A percentile compares a stretch with the other conserved stretches of the same genome.
These are phyloP conservation scores for Petaurus breviceps DNA, from an alignment of 2,113 vertebrate species.

Conservation along the genomic window DNA sequence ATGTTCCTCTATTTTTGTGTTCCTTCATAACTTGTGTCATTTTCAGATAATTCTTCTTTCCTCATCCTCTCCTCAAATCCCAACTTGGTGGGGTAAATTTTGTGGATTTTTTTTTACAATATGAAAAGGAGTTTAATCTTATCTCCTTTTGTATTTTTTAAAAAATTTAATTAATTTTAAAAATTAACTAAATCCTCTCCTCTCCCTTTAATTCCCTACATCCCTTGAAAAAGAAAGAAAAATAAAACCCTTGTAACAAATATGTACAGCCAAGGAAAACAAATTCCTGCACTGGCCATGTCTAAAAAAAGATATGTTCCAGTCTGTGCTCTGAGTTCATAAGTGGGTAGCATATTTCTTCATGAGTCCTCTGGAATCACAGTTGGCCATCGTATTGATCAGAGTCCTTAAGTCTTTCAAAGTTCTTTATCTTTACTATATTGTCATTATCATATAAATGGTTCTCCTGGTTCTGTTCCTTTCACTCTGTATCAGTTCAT, in stretches of 20 bases:
- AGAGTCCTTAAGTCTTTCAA: neutral
- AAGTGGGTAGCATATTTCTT: neutral
- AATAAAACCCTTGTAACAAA: neutral
- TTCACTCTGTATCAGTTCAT: neutral
- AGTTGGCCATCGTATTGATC: neutral
- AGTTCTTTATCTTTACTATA: neutral
- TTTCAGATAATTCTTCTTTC: neutral
- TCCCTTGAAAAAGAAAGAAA: neutral
- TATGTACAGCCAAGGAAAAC: neutral
- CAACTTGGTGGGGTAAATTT: neutral
- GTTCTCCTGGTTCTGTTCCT: neutral
- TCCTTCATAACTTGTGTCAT: neutral
- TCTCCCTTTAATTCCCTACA: neutral
- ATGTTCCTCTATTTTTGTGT: neutral
- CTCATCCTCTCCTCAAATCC: neutral
- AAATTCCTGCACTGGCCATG: neutral
- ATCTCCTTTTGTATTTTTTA: neutral
- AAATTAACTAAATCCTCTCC: neutral
- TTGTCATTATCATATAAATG: neutral
- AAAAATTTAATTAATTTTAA: neutral
- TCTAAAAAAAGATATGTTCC: neutral
- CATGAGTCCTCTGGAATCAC: neutral
- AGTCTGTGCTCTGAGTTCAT: neutral
- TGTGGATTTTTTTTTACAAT: neutral
- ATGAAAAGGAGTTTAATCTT: neutral